phyloP scores from a whole-genome alignment of 2,113 vertebrate genomes.

The Dicrurus megarhynchus region DNA sequence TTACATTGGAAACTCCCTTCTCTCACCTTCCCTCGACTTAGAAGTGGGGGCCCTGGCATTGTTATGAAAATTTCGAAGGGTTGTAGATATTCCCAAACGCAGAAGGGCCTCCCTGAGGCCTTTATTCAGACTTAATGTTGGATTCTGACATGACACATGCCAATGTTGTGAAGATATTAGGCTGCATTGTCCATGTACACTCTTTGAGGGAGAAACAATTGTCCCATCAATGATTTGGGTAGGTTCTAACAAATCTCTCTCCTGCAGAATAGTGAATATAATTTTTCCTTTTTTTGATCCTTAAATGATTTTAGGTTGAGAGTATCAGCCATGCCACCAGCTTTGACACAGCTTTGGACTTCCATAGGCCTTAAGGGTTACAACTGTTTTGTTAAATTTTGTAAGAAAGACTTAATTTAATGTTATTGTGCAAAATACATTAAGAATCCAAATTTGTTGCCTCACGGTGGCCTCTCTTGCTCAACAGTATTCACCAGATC shows the following conservation, averaged over 20 bases:
- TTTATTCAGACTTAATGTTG: not conserved
- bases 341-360: not conserved
- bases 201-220: not conserved
- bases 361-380: not conserved
- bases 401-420: not conserved
- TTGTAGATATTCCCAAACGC: not conserved
- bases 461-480: not conserved
- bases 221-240: not conserved
- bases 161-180: not conserved
- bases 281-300: not conserved
- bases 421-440: not conserved
- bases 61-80: not conserved
- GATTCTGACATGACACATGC: not conserved
- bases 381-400: not conserved
- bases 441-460: not conserved
- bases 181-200: not conserved
- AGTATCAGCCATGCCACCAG: not conserved
- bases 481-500: not conserved
- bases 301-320: not conserved
- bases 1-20: not conserved
- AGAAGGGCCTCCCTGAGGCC: not conserved
- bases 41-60: not conserved
- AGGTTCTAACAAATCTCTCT: not conserved
- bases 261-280: not conserved
- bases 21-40: not conserved